A percentile compares a stretch with the other conserved stretches of the same genome.
Conservation (phyloP, 2,113 vertebrate genomes). For the Dolichotis patagonum region DNA sequence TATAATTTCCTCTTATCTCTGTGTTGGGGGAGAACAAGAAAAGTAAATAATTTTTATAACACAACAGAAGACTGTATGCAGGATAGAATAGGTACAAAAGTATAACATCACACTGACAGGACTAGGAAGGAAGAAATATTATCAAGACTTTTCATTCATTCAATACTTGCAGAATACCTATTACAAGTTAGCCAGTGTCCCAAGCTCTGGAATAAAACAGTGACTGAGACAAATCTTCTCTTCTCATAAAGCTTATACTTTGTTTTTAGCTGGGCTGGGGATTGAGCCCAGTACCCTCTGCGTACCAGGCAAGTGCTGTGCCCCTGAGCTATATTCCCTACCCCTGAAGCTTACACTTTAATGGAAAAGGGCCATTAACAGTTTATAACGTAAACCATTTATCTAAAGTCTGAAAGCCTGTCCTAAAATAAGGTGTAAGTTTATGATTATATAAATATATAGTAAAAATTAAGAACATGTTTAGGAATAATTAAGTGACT, state of each 20-base stretch:
- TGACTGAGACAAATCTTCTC: not conserved
- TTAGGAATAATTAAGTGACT: not conserved
- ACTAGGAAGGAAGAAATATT: not conserved
- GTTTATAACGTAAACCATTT: not conserved
- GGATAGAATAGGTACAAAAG: not conserved
- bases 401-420: not conserved
- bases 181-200: not conserved
- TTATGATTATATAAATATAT: not conserved
- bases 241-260: slow-evolving; percentile 37
- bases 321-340: not conserved
- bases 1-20: not conserved
- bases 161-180: not conserved
- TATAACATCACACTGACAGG: not conserved
- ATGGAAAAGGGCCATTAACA: not conserved
- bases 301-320: not conserved
- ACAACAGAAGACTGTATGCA: not conserved
- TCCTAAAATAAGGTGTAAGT: not conserved
- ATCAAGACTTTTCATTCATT: not conserved
- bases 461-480: not conserved
- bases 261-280: not conserved
- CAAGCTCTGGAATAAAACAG: not conserved
- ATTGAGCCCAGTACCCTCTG: not conserved
- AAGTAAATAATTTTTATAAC: not conserved
- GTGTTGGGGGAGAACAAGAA: not conserved
- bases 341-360: not conserved